Evolutionary conservation across 2,113 vertebrate species (phyloP).

Genomic region (Rhynchomys soricoides): DNA sequence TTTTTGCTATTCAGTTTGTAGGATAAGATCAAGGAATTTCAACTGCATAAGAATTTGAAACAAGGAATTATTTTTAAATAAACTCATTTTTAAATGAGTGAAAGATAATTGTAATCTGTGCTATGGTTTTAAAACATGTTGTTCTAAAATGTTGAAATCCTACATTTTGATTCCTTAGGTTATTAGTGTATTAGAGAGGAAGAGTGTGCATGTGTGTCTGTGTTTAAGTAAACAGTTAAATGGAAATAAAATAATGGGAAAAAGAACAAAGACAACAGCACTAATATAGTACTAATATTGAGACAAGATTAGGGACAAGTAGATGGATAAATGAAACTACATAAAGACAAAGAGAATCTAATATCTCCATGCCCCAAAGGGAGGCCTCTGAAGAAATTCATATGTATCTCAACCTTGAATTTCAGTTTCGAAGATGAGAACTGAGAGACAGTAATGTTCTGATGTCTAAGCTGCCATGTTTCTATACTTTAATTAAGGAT

Average conservation of each 20-base stretch:
- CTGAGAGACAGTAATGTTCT: background rate
- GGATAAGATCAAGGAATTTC: background rate
- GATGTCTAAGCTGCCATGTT: background rate
- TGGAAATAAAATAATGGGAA: background rate
- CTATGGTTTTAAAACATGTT: background rate
- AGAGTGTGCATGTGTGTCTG: too few relatives aligned
- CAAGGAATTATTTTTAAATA: background rate
- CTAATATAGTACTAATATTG: background rate
- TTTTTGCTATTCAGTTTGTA: background rate
- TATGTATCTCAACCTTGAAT: background rate
- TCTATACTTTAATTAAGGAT: background rate
- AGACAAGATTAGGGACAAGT: background rate
- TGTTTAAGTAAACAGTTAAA: background rate
- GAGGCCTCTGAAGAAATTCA: background rate
- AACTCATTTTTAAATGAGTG: slow-evolving; percentile 6
- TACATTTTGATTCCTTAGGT: background rate
- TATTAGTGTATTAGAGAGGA: background rate
- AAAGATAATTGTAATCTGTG: background rate
- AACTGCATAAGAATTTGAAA: background rate
- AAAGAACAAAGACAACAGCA: background rate
- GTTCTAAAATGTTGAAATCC: background rate
- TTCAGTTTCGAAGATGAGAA: background rate
- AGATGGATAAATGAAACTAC: background rate
- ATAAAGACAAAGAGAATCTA: background rate
- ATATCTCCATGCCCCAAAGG: background rate